Evolutionary conservation across 1,140 invertebrate species (phyloP).

Genomic region (Amyelois transitella): DNA sequence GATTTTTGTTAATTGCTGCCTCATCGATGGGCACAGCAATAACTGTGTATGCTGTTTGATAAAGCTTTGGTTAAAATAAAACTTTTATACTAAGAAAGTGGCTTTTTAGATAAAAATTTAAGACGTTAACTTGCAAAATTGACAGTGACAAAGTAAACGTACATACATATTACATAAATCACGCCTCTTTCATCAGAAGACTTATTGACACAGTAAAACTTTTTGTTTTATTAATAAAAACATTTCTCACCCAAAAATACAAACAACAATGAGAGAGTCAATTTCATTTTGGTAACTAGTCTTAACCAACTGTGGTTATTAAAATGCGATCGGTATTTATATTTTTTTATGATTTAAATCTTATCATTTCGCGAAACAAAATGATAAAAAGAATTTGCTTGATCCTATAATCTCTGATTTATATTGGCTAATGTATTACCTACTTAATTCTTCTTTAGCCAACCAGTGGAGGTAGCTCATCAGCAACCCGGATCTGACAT

Average conservation of each 20-base stretch:
- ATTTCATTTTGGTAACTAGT: not conserved
- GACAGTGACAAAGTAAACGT: no score
- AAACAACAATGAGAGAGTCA: not conserved
- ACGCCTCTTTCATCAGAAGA: no score
- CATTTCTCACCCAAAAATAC: not conserved
- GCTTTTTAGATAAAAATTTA: not conserved
- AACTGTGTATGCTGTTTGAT: not conserved
- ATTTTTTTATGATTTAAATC: not conserved
- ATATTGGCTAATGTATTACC: no score
- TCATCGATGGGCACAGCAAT: not conserved
- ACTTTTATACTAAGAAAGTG: not conserved
- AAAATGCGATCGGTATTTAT: not conserved
- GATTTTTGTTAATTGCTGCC: slow-evolving; percentile 7
- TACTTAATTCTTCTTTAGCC: no score
- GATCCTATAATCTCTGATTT: no score
- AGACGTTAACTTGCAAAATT: no score
- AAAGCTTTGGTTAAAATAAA: not conserved
- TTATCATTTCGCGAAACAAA: not conserved
- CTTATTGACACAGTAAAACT: not conserved
- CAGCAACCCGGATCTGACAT: no score
- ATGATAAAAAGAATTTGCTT: no score
- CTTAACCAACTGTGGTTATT: not conserved
- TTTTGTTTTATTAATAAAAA: not conserved
- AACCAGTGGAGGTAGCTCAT: no score
- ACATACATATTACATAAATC: no score